Evolutionary conservation across 2,888 invertebrate species (phyloP).

Genomic region (Orthosia cruda): DNA sequence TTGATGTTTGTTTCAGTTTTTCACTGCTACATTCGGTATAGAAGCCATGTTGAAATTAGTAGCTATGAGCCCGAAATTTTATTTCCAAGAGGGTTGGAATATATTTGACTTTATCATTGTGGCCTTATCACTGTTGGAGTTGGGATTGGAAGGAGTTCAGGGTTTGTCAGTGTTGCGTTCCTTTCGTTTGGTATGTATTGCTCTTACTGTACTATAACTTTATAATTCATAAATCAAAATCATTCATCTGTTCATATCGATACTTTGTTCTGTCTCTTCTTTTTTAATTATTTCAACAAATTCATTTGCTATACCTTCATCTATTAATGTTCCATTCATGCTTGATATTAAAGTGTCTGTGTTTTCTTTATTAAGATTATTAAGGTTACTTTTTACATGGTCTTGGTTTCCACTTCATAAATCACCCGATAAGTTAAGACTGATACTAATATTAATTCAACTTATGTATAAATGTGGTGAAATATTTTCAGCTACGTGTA

Average conservation of each 20-base stretch:
- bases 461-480: slow-evolving; percentile 83
- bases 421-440: slow-evolving; percentile 55
- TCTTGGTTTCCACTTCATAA: slow-evolving; percentile 51
- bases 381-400: slow-evolving; percentile 39
- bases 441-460: slow-evolving; percentile 62
- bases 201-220: slow-evolving; percentile 42
- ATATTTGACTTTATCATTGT: slow-evolving; percentile 99
- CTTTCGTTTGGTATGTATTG: slow-evolving; percentile 97
- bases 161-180: slow-evolving; percentile 99
- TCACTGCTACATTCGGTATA: slow-evolving; percentile 99
- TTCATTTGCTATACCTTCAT: slow-evolving; percentile 59
- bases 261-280: slow-evolving; percentile 33
- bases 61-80: slow-evolving; percentile 99
- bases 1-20: slow-evolving; percentile 93
- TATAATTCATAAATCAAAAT: slow-evolving; percentile 42
- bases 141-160: slow-evolving; percentile 98
- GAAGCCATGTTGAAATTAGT: slow-evolving; percentile 98
- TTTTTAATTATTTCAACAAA: slow-evolving; percentile 33
- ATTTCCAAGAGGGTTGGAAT: slow-evolving; percentile 99
- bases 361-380: slow-evolving; percentile 37
- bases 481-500: slow-evolving; percentile 96
- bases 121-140: slow-evolving; percentile 98
- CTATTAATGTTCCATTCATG: slow-evolving; percentile 45
- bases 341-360: slow-evolving; percentile 56
- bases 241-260: slow-evolving; percentile 43